Base-by-base conservation (phyloP, 2,888 invertebrate species). In the Anorthoa munda region DNA sequence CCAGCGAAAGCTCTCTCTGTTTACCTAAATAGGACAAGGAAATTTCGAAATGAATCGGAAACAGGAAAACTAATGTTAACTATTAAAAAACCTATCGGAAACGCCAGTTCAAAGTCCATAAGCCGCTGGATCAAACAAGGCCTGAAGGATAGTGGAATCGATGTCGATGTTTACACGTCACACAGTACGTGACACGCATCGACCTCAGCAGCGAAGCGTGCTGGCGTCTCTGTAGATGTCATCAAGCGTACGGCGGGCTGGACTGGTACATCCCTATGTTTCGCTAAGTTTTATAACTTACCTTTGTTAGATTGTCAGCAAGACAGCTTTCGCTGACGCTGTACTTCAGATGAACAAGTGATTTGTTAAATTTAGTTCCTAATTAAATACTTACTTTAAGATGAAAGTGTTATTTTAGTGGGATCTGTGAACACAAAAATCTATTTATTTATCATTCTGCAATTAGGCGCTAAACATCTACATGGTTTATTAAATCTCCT, bases 221-320 rank as follows among this genome's bases (percentile, higher is more conserved):
- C n/a, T 21, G 66, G 66, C 2, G 45, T 55, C 21, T 55, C 66
- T 2, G 18, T 56, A 46, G 66, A 56, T 23, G 45, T 56, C n/a
- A 56, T 56, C 17, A 66, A 66, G 39, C 21, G 56, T 2, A 11
- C 66, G 15, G 66, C 66, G 12, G 66, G 56, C 17, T 66, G 66
- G 66, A 46, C 55, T 21, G 66, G 66, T 2, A 46, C 21, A 12
- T 66, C 66, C 4, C 12, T 31, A 31, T 66, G 21, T 5, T 66
- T 66, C 12, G 55, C 23, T 23, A 66, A 66, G 23, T 56, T 66
- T 18, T 66, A 26, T 55, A 55, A 66, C 45, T 31, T 53, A 45
- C 65, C 65, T 12, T 39, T 53, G 9, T 3, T 4, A n/a, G 15
- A n/a, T 31, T 53, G 11, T 21, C 21, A 55, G 23, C 48, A 65